Conservation (phyloP, 2,888 invertebrate genomes). For the Teinopalpus imperialis region DNA sequence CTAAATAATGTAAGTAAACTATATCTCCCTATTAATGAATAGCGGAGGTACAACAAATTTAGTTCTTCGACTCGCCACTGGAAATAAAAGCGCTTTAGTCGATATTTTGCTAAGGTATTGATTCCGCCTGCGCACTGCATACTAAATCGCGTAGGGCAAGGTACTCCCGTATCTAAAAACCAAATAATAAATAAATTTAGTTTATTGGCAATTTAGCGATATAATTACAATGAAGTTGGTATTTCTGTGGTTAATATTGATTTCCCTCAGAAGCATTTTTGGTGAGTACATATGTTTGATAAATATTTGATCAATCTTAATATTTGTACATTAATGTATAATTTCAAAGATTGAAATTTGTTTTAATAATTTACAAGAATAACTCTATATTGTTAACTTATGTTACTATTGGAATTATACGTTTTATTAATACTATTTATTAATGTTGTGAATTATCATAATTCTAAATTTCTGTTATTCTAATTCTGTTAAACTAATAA, state of each 20-base stretch:
- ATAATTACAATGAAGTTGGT: conserved; percentile 59
- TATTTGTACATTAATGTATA: too few relatives aligned
- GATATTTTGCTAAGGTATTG: conserved; percentile 45
- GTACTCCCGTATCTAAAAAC: conserved; percentile 45
- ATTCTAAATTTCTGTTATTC: too few relatives aligned
- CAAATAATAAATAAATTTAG: conserved; percentile 37
- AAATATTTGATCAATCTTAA: too few relatives aligned
- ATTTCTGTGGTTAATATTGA: conserved; percentile 47
- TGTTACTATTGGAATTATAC: too few relatives aligned
- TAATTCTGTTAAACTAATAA: too few relatives aligned
- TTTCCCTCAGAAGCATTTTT: conserved; percentile 43
- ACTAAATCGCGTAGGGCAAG: conserved; percentile 27
- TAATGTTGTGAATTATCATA: neutral
- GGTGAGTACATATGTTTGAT: conserved; percentile 49
- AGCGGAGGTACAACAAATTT: neutral
- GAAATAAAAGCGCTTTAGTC: neutral
- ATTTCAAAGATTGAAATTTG: too few relatives aligned
- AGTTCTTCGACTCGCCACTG: conserved; percentile 1
- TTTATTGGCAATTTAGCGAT: too few relatives aligned
- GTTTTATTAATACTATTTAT: neutral
- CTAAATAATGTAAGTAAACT: neutral
- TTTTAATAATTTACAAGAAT: too few relatives aligned
- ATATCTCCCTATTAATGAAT: too few relatives aligned
- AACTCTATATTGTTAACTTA: too few relatives aligned
- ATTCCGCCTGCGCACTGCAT: conserved; percentile 63